Percentiles rank a stretch among this genome's conserved stretches.
Conservation (phyloP, 2,113 vertebrate species). For the Hippopotamus amphibius region DNA sequence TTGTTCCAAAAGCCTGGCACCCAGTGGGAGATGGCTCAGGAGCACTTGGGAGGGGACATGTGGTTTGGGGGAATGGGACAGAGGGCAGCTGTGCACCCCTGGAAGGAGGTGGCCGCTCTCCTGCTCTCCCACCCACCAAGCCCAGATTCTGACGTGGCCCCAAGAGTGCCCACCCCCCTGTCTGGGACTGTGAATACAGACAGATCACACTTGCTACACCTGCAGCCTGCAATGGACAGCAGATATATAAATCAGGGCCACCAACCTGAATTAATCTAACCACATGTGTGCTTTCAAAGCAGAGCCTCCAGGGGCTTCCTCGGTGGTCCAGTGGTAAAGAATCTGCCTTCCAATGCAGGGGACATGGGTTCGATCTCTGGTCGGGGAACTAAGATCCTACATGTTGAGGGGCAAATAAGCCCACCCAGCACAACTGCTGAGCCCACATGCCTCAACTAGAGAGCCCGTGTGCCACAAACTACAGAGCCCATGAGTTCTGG, state of each 20-base stretch:
- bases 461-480: too few relatives aligned
- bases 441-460: too few relatives aligned
- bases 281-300: background rate
- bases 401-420: too few relatives aligned
- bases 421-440: too few relatives aligned
- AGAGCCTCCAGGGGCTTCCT: background rate
- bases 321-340: too few relatives aligned
- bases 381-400: too few relatives aligned
- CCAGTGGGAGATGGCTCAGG: background rate
- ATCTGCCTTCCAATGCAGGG: too few relatives aligned
- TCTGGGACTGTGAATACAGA: background rate
- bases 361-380: too few relatives aligned
- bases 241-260: background rate
- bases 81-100: background rate
- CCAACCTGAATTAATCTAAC: background rate
- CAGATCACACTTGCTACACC: background rate
- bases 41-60: fast-evolving
- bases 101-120: background rate
- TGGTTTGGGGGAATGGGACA: background rate
- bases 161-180: background rate
- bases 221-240: too few relatives aligned
- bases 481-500: too few relatives aligned
- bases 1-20: background rate
- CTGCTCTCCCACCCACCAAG: background rate
- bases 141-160: background rate